phyloP scores from a whole-genome alignment of 1,140 invertebrate genomes.

The Manduca sexta region DNA sequence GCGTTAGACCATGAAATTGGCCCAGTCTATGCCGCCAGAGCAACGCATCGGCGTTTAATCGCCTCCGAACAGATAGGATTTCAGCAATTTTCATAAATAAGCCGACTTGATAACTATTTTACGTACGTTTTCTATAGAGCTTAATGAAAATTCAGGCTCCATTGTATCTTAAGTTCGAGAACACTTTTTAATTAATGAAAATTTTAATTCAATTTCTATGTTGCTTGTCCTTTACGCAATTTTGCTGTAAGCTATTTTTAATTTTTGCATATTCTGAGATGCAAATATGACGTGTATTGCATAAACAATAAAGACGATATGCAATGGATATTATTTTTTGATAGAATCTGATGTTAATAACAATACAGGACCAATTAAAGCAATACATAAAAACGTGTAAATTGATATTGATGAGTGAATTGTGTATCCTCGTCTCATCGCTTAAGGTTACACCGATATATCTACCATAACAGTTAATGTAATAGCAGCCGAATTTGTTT shows the following conservation, averaged over 20 bases:
- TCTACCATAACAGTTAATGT: conserved; percentile 25
- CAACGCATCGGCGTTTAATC: conserved; percentile 51
- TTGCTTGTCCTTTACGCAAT: no score
- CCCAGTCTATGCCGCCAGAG: conserved; percentile 40
- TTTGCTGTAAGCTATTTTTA: no score
- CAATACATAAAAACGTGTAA: neutral
- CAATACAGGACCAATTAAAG: no score
- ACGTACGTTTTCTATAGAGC: neutral
- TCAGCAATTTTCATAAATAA: conserved; percentile 38
- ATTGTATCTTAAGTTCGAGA: neutral
- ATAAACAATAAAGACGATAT: no score
- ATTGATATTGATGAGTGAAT: neutral
- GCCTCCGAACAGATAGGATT: conserved; percentile 40
- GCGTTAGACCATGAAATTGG: conserved; percentile 69
- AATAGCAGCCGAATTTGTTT: conserved; percentile 48
- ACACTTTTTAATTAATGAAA: neutral
- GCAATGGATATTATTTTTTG: no score
- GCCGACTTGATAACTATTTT: conserved; percentile 15
- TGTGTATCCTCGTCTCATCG: conserved; percentile 1
- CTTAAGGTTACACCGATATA: conserved; percentile 17
- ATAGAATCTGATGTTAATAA: no score
- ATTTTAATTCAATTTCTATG: neutral
- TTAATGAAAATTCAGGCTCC: neutral
- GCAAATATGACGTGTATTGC: no score
- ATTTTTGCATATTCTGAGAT: no score